Evolutionary conservation across 2,797 vertebrate species (phyloP).

Genomic region (Gila robusta): DNA sequence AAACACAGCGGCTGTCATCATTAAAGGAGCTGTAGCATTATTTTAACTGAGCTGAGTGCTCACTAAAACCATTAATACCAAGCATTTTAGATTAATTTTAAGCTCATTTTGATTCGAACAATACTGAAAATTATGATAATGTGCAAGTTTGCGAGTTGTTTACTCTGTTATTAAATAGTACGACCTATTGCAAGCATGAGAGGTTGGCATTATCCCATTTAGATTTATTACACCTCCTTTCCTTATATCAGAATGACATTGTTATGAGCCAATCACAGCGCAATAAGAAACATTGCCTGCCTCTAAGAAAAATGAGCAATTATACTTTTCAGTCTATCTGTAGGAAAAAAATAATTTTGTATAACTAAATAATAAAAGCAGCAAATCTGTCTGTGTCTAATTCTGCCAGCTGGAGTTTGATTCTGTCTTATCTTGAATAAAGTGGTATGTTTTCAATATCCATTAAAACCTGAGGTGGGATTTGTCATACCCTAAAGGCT

Average conservation of each 20-base stretch:
- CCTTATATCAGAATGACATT: background rate
- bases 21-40: background rate
- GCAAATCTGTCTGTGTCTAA: background rate
- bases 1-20: background rate
- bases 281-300: no score
- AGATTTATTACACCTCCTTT: background rate
- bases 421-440: slow-evolving; percentile 19
- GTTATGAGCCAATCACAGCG: background rate
- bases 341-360: background rate
- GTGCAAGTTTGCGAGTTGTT: background rate
- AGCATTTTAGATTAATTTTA: background rate
- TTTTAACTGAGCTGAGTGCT: background rate
- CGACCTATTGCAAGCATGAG: background rate
- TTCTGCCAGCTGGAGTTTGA: background rate
- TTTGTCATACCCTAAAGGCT: slow-evolving; percentile 39
- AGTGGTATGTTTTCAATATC: background rate
- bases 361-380: background rate
- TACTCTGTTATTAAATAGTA: background rate
- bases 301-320: no score
- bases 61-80: background rate
- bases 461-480: slow-evolving; percentile 33
- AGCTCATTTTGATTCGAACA: background rate
- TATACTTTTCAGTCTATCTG: background rate
- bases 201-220: background rate
- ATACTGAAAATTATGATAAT: background rate